Percentiles rank a stretch among this genome's conserved stretches.
Evolutionary conservation across 2,888 invertebrate genomes (phyloP).

Genomic region (Idaea dimidiata): DNA sequence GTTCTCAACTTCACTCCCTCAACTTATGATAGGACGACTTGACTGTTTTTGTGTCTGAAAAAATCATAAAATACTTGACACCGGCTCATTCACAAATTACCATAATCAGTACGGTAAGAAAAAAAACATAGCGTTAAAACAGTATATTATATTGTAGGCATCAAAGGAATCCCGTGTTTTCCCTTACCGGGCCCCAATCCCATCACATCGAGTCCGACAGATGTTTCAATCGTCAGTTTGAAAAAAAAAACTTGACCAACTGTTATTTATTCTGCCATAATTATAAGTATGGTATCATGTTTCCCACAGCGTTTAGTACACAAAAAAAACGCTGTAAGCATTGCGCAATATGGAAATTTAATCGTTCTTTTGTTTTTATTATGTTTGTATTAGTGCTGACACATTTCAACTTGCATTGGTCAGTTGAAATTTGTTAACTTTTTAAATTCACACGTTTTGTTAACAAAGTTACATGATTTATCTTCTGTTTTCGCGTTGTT

Average conservation of each 20-base stretch:
- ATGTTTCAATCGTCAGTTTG: slow-evolving; percentile 14
- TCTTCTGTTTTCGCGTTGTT: too few relatives aligned
- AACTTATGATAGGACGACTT: too few relatives aligned
- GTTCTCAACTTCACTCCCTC: too few relatives aligned
- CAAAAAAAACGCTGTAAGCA: slow-evolving; percentile 30
- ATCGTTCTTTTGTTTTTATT: slow-evolving; percentile 22
- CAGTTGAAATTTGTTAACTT: too few relatives aligned
- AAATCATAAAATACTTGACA: too few relatives aligned
- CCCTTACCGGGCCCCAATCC: slow-evolving; percentile 15
- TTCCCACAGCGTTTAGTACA: slow-evolving; percentile 38
- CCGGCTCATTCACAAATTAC: too few relatives aligned
- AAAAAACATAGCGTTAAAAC: too few relatives aligned
- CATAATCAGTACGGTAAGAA: too few relatives aligned
- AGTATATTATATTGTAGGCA: too few relatives aligned
- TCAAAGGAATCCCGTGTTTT: slow-evolving; percentile 8
- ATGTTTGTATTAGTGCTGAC: slow-evolving; percentile 12
- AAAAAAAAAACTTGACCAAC: slow-evolving; percentile 28
- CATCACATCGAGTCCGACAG: slow-evolving; percentile 20
- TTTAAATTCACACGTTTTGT: too few relatives aligned
- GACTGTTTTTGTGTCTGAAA: too few relatives aligned
- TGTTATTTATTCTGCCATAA: slow-evolving; percentile 31
- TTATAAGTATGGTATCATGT: slow-evolving; percentile 39
- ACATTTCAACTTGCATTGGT: slow-evolving; percentile 3
- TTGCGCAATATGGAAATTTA: slow-evolving; percentile 37
- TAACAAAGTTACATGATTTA: too few relatives aligned